A percentile compares a stretch with the other conserved stretches of the same genome.
phyloP scores from a whole-genome alignment of 2,113 vertebrate species.

The Callospermophilus lateralis region DNA sequence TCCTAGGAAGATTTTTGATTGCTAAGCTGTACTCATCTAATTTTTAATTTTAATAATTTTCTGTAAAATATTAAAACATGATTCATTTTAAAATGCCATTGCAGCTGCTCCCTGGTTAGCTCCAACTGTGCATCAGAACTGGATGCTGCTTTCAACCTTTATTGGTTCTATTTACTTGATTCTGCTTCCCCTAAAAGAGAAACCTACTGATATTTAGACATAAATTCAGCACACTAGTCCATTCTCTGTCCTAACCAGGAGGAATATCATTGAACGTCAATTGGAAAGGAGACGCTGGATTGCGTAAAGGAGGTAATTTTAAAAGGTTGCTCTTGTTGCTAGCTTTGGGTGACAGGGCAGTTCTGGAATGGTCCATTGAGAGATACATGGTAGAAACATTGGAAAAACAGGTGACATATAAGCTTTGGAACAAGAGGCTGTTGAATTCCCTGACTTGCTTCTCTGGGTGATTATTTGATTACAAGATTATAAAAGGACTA shows the following conservation, averaged over 20 bases:
- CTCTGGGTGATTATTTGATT: neutral
- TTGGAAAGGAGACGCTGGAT: neutral
- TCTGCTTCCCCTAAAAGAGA: constrained; percentile 15
- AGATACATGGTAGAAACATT: neutral
- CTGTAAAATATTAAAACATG: constrained; percentile 45
- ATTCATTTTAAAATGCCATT: neutral
- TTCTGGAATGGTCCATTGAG: neutral
- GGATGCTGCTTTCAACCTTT: neutral
- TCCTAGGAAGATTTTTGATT: constrained; percentile 65
- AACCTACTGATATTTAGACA: neutral
- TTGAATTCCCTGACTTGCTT: neutral
- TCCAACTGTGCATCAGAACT: neutral
- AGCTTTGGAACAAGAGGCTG: neutral
- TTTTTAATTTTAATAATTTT: constrained; percentile 66
- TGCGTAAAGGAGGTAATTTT: constrained; percentile 38
- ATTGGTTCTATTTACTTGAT: neutral
- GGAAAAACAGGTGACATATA: neutral
- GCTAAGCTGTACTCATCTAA: constrained; percentile 11
- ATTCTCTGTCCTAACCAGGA: constrained; percentile 9
- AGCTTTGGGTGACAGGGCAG: neutral
- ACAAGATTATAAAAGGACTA: neutral
- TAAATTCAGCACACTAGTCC: neutral
- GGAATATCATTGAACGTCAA: neutral
- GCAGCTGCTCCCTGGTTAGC: neutral
- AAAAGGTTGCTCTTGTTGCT: neutral